Evolutionary conservation across 1,140 invertebrate species (phyloP).

Genomic region (Pollicipes pollicipes): DNA sequence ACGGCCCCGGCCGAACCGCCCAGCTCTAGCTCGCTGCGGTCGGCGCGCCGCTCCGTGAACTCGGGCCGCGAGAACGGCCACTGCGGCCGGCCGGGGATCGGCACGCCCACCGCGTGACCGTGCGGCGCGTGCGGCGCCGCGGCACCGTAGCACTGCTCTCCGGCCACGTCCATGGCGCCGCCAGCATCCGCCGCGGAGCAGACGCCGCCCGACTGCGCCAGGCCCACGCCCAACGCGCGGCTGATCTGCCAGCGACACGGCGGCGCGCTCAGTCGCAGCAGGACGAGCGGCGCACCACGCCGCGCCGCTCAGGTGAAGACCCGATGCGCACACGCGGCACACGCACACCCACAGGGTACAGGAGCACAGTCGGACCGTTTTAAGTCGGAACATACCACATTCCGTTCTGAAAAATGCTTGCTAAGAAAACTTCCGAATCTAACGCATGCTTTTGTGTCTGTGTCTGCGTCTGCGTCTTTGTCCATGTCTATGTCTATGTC

Average conservation of each 20-base stretch:
- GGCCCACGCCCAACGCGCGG: not conserved
- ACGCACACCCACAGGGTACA: not conserved
- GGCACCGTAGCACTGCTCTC: not conserved
- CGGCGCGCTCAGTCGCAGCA: not conserved
- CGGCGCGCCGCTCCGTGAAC: not conserved
- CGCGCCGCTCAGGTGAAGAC: not conserved
- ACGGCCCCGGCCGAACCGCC: not conserved
- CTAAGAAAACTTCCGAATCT: too few relatives aligned
- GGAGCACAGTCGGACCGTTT: not conserved
- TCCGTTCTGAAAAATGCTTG: too few relatives aligned
- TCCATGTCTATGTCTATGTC: too few relatives aligned
- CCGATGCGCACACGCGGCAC: not conserved
- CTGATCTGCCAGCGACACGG: not conserved
- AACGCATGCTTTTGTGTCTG: too few relatives aligned
- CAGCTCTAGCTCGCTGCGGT: not conserved
- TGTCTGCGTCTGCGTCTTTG: too few relatives aligned
- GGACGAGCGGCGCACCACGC: not conserved
- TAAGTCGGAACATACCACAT: not conserved
- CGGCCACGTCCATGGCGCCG: not conserved
- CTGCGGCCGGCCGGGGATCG: not conserved
- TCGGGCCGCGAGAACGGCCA: not conserved
- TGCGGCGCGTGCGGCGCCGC: not conserved
- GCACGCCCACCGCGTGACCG: not conserved
- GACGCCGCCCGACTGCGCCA: not conserved
- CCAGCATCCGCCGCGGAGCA: not conserved